These are phyloP conservation scores for Galbula dea DNA, from an alignment of 2,113 vertebrate species.

Conservation along the genomic window DNA sequence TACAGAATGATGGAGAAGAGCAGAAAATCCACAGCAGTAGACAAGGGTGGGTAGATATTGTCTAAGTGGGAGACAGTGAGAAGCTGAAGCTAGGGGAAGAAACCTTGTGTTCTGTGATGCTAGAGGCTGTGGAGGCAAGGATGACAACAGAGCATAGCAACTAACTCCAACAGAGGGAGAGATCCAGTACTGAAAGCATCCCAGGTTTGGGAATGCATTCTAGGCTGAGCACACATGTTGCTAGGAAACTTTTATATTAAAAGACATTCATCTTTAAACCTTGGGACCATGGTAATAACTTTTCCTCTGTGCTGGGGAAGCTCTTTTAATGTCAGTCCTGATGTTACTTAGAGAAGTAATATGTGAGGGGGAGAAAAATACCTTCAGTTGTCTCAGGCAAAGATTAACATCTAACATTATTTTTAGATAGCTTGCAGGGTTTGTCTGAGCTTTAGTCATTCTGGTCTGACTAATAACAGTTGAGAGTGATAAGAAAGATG, in stretches of 20 bases:
- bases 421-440: not conserved
- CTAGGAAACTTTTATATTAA: constrained; percentile 59
- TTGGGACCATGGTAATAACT: not conserved
- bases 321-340: constrained; percentile 18
- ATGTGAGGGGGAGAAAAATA: not conserved
- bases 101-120: not conserved
- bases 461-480: not conserved
- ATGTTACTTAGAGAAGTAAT: not conserved
- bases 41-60: not conserved
- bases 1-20: not conserved
- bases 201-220: not conserved
- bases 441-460: not conserved
- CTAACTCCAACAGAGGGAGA: not conserved
- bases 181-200: not conserved
- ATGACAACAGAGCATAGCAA: not conserved
- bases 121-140: not conserved
- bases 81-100: not conserved
- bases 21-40: not conserved
- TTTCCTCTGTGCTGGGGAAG: not conserved
- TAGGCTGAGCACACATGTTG: constrained; percentile 9
- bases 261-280: constrained; percentile 34
- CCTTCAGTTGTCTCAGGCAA: not conserved
- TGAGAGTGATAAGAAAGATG: not conserved
- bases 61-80: not conserved
- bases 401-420: not conserved